Conservation (phyloP, 1,140 invertebrate genomes). For the Brachionus rotundiformis region DNA sequence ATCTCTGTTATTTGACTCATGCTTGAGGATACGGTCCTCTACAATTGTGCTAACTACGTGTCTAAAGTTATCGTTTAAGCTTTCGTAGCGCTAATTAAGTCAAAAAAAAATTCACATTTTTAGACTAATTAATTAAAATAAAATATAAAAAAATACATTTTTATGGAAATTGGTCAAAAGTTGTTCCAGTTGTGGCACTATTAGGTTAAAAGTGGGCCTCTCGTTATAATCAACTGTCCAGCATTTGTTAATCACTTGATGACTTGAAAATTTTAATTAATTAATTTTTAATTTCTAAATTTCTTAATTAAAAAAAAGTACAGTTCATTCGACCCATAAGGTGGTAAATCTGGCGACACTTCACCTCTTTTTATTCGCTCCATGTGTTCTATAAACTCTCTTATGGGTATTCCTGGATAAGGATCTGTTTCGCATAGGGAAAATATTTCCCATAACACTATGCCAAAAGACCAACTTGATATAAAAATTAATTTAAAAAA, state of each 20-base stretch:
- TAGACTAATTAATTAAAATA: background rate
- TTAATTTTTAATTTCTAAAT: background rate
- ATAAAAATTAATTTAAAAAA: background rate
- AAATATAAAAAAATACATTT: constrained; percentile 41
- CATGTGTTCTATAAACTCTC: constrained; percentile 10
- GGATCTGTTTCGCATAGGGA: constrained; percentile 47
- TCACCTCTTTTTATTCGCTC: background rate
- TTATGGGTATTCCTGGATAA: constrained; percentile 9
- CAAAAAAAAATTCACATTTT: background rate
- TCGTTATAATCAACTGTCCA: constrained; percentile 5
- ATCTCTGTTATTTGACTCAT: background rate
- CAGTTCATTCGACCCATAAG: constrained; percentile 18
- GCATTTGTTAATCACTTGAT: constrained; percentile 26
- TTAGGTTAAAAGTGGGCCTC: constrained; percentile 7
- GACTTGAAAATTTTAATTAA: background rate
- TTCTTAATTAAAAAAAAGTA: background rate
- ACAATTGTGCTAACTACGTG: background rate
- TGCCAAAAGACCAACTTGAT: constrained; percentile 77
- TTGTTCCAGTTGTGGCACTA: background rate
- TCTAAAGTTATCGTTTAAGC: background rate
- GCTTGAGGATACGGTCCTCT: background rate
- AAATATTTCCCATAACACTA: constrained; percentile 84
- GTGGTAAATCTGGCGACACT: background rate
- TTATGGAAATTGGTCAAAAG: constrained; percentile 24
- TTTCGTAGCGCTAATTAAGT: background rate